phyloP scores from a whole-genome alignment of 2,113 vertebrate species.

The Argyrosomus japonicus region DNA sequence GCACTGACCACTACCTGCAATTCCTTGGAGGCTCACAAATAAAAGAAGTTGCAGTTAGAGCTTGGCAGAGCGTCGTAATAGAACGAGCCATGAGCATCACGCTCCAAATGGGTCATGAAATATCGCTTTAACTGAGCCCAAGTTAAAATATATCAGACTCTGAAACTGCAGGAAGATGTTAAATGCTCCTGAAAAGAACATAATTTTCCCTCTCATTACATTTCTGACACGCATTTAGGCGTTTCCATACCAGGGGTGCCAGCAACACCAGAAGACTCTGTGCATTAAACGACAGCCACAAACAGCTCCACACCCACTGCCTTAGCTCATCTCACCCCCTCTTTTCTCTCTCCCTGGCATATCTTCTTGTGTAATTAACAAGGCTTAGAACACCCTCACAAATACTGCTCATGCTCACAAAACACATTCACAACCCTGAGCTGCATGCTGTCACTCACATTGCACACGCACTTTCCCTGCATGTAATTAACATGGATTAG shows the following conservation, averaged over 20 bases:
- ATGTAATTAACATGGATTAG: slow-evolving; percentile 78
- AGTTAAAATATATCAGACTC: slow-evolving; percentile 28
- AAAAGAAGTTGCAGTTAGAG: slow-evolving; percentile 38
- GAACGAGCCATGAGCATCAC: slow-evolving; percentile 28
- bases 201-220: slow-evolving; percentile 44
- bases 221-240: slow-evolving; percentile 49
- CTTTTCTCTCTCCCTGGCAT: slow-evolving; percentile 62
- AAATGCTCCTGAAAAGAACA: slow-evolving; percentile 21
- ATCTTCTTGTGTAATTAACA: slow-evolving; percentile 75
- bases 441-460: slow-evolving; percentile 49
- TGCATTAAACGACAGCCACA: slow-evolving; percentile 55
- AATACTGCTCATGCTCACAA: slow-evolving; percentile 57
- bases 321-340: slow-evolving; percentile 60
- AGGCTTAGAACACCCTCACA: slow-evolving; percentile 75
- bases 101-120: slow-evolving; percentile 44
- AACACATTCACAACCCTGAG: slow-evolving; percentile 35
- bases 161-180: slow-evolving; percentile 18
- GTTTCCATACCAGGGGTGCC: slow-evolving; percentile 31
- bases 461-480: slow-evolving; percentile 54
- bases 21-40: slow-evolving; percentile 35
- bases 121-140: slow-evolving; percentile 18
- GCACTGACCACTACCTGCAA: slow-evolving; percentile 43
- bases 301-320: slow-evolving; percentile 62
- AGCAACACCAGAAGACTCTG: slow-evolving; percentile 53
- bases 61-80: slow-evolving; percentile 40